Percentiles rank a stretch among this genome's conserved stretches.
Evolutionary conservation across 30 jellyfish, hydroid and myxozoan species (phyloP).

Genomic region (Catostylus mosaicus): DNA sequence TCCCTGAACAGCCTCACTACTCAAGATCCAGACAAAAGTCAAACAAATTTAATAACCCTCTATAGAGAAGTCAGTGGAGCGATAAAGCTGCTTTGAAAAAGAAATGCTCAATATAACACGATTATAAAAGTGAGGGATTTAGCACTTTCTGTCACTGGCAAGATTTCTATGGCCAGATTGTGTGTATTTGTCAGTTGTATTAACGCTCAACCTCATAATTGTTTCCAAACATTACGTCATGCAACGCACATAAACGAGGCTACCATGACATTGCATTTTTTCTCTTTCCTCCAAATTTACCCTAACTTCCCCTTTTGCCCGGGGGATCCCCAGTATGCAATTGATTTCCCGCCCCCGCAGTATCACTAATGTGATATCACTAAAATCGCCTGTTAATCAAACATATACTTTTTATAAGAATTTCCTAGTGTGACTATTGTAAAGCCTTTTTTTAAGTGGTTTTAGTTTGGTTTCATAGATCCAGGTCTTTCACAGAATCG

Average conservation of each 20-base stretch:
- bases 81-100: slow-evolving; percentile 40
- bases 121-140: slow-evolving; percentile 19
- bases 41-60: background rate
- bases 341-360: no score
- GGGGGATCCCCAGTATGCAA: no score
- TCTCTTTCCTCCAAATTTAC: no score
- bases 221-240: background rate
- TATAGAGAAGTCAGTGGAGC: slow-evolving; percentile 20
- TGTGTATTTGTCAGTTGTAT: slow-evolving; percentile 20
- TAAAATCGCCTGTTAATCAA: no score
- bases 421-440: no score
- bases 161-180: slow-evolving; percentile 36
- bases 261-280: no score
- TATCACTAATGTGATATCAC: no score
- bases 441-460: no score
- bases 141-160: slow-evolving; percentile 20
- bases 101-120: slow-evolving; percentile 50
- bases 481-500: no score
- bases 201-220: slow-evolving; percentile 19
- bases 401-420: no score
- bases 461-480: no score
- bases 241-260: background rate
- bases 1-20: background rate
- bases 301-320: no score
- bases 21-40: slow-evolving; percentile 15